These are phyloP conservation scores for Drosophila anomalata DNA, from an alignment of 2,888 invertebrate genomes.

Conservation along the genomic window DNA sequence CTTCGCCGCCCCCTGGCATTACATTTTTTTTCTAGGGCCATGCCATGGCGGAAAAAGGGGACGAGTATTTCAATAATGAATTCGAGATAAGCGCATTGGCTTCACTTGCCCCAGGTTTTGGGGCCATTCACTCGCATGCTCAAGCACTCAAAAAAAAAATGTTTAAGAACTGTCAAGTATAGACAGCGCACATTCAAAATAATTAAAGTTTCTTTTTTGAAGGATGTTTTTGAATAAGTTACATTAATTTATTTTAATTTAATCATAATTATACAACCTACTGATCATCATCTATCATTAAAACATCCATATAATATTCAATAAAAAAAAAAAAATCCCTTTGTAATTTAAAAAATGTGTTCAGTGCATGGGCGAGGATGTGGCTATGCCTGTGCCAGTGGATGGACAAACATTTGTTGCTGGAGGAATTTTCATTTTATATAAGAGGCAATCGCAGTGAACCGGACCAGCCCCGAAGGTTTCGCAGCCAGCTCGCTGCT, in stretches of 20 bases:
- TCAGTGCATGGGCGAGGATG: slow-evolving; percentile 26
- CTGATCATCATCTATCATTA: neutral
- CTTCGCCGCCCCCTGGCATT: neutral
- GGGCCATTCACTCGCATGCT: slow-evolving; percentile 50
- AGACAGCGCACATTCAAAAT: too few species aligned
- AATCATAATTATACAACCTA: neutral
- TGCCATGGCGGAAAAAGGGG: slow-evolving; percentile 35
- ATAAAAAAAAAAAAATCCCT: too few species aligned
- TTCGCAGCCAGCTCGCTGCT: slow-evolving; percentile 42
- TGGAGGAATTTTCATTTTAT: slow-evolving; percentile 70
- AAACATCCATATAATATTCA: neutral
- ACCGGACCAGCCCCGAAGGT: slow-evolving; percentile 61
- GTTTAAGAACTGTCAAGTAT: neutral
- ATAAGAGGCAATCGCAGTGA: slow-evolving; percentile 49
- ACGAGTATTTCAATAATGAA: slow-evolving; percentile 79
- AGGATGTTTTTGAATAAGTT: too few species aligned
- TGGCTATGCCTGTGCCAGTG: slow-evolving; percentile 48
- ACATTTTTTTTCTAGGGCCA: slow-evolving; percentile 38
- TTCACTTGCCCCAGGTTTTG: slow-evolving; percentile 42
- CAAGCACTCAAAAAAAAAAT: neutral
- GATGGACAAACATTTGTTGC: slow-evolving; percentile 55
- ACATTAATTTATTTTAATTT: too few species aligned
- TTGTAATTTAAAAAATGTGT: neutral
- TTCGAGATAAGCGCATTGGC: slow-evolving; percentile 71
- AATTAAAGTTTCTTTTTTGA: too few species aligned